phyloP scores from a whole-genome alignment of 2,888 invertebrate genomes.

The Sarcophaga carnaria region DNA sequence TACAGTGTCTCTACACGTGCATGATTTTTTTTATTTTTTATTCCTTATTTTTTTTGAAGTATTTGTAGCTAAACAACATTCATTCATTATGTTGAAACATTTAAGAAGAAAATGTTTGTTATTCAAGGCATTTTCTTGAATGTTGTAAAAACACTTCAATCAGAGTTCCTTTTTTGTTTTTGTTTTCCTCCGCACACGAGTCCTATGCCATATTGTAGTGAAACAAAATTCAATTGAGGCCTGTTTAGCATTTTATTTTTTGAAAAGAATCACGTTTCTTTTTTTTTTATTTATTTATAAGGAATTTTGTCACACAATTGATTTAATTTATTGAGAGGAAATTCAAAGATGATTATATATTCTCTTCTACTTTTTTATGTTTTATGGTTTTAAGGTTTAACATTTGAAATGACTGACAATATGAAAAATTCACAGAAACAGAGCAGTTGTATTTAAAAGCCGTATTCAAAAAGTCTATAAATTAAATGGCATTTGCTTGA shows the following conservation, averaged over 20 bases:
- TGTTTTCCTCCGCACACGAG: no score
- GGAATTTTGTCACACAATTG: slow-evolving; percentile 34
- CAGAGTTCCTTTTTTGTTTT: no score
- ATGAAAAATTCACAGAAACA: no score
- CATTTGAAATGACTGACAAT: no score
- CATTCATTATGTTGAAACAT: not conserved
- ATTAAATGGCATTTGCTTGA: no score
- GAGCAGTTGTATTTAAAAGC: no score
- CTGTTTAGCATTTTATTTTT: not conserved
- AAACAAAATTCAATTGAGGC: slow-evolving; percentile 17
- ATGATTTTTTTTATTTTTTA: not conserved
- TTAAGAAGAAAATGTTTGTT: slow-evolving; percentile 7
- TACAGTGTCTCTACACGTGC: slow-evolving; percentile 11
- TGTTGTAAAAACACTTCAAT: not conserved
- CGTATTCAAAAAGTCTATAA: no score
- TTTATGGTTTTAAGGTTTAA: no score
- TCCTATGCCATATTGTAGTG: not conserved
- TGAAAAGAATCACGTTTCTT: no score
- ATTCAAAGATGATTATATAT: no score
- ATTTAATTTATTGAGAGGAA: slow-evolving; percentile 37
- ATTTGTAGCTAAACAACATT: not conserved
- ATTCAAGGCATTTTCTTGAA: slow-evolving; percentile 18
- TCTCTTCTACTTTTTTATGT: no score
- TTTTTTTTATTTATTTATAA: slow-evolving; percentile 4
- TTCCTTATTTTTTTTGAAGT: slow-evolving; percentile 1